Base-by-base conservation (phyloP, 2,113 vertebrate species). In the Thinocorus orbignyianus region DNA sequence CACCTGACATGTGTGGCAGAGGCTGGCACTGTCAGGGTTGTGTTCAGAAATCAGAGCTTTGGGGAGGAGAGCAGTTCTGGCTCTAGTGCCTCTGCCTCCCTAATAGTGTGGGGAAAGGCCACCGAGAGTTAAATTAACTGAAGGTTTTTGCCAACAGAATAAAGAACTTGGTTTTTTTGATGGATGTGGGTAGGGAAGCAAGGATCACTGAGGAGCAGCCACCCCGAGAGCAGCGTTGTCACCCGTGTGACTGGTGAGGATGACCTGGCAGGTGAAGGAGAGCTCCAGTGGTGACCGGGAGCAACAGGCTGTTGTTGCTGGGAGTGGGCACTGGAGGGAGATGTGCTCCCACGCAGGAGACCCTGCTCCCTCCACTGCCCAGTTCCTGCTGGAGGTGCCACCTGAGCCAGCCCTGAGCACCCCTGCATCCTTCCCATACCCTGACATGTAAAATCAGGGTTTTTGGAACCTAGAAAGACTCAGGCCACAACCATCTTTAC, bases 271-370 rank as follows among this genome's bases (percentile, higher is more conserved):
- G 73, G 70, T 78, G 93, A 62, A 52, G 73, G 73, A 87, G 61
- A n/a, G 61, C 48, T 52, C 1, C 1, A 13, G 37, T 14, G 79
- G 17, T 3, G 17, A 51, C 72, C 6, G 1, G 46, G 60, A 95
- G 93, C 93, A 94, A 88, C 90, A 92, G 93, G 92, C 93, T 97
- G 95, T 52, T 69, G 93, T 96, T 94, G 81, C 96, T 72, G 86
- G 92, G 61, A 96, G 86, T 0, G 83, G 83, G 93, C 93, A 92
- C 95, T 94, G 93, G 96, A 96, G 93, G 96, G 96, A 96, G 96
- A 94, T 95, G 80, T 95, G 90, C 10, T 88, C 80, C 86, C 80
- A 10, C 3, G 8, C 72, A 82, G 96, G 70, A 78, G 46, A 16
- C 39, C 77, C 42, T 11, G 24, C 65, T 82, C 81, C 60, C 31